Evolutionary conservation across 2,888 invertebrate species (phyloP), one percentile per base, ranked within the genome.

Genomic region (Caenorhabditis panamensis): DNA sequence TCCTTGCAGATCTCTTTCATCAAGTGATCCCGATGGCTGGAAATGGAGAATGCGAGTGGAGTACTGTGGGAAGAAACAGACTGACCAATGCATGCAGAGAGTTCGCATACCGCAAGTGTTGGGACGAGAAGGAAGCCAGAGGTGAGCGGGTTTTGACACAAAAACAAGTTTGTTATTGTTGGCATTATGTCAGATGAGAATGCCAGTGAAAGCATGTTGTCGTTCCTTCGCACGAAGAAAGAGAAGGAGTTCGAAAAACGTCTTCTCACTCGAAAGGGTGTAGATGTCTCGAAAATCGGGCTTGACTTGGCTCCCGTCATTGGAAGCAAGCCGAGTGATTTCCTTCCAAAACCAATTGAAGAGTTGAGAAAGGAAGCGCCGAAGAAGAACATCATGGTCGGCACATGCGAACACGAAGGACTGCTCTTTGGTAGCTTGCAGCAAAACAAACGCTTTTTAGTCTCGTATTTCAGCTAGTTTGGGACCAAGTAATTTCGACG

Each of bases 21-120:
- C 85, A 86, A 82, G 87, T 88, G n/a, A 79, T 85, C 54, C 88
- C 87, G 2, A 86, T 87, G 86, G 87, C 86, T 31, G 88, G 88
- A 31, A 88, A 87, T 58, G 87, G 82, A 6, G 84, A 84, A 41
- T 86, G 86, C 47, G 86, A 87, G 62, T 88, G 87, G 87, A 85
- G 87, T 28, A 82, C 86, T 28, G 85, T 85, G 16, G 75, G 78
- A 44, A 68, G 61, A 41, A 71, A 79, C 54, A 56, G 85, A 28
- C 61, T 86, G 16, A 64, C 81, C 54, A 79, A 80, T 18, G 80
- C 79, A 0, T 86, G 85, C 53, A 49, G 82, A 11, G 78, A 83
- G 9, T 86, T 86, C 56, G 86, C 86, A 6, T 77, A 76, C 11
- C 53, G 85, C 44, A 86, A 86, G 53, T 84, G 84, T 66, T 86